Base-by-base conservation (phyloP, 1,140 invertebrate species). In the Bicyclus anynana region DNA sequence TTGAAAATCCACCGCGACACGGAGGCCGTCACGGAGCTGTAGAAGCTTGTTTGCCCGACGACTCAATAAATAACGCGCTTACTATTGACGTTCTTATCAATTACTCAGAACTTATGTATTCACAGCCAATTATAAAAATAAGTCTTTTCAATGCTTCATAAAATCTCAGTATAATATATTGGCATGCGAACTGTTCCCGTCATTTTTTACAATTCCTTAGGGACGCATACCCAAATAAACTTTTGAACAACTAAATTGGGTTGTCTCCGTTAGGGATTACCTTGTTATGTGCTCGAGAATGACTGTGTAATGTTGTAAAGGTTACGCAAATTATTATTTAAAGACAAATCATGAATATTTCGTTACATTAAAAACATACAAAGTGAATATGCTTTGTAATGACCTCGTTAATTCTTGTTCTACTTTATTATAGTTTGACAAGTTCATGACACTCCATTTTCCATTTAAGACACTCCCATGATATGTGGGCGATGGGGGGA, bases 201-300 rank as follows among this genome's bases (percentile, higher is more conserved):
- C 72, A 72, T 80, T 76, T 76, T 74, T 71, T 68, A 74, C 77
- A 69, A 76, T 76, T 54, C 74, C 69, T 69, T 48, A 63, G 56
- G 75, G 71, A 74, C 59, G 65, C 65, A 71, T 76, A 63, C 66
- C 69, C 42, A 72, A 78, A 80, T 78, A 77, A 80, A 80, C 73
- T 77, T 80, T 65, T 78, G 68, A 66, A 76, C 69, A 74, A 74
- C 65, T 73, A 80, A 78, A 80, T 80, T 80, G 77, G 75, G 77
- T 71, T 74, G 71, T 72, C 71, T 65, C 77, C 69, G 55, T 71
- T 62, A 62, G 74, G 68, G 65, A 62, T 59, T 65, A 70, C 68
- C 73, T 73, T 62, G 68, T 70, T 74, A 76, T 74, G 63, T 78
- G 71, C 72, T 74, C 69, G 67, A 68, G 71, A 80, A 26, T 9